Conservation (phyloP, 2,797 vertebrate genomes). For the Sebastes jordani region DNA sequence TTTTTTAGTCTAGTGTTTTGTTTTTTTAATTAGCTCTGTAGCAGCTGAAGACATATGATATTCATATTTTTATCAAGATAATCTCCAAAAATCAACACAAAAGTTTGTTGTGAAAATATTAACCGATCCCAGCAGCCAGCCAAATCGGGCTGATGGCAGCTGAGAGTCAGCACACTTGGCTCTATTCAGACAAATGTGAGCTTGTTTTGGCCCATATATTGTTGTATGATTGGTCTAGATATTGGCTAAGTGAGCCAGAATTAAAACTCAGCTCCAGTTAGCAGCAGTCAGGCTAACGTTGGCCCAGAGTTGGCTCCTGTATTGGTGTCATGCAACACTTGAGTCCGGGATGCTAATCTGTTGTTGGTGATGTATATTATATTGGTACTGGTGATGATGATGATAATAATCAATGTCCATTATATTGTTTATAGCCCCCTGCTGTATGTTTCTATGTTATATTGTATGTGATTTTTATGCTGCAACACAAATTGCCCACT, state of each 20-base stretch:
- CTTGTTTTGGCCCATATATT: neutral
- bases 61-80: neutral
- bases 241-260: neutral
- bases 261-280: neutral
- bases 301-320: neutral
- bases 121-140: neutral
- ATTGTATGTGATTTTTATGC: too few relatives aligned
- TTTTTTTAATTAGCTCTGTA: neutral
- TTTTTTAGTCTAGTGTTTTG: neutral
- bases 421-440: too few relatives aligned
- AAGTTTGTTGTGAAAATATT: neutral
- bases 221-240: neutral
- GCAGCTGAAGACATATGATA: neutral
- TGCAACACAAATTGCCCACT: too few relatives aligned
- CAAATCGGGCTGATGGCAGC: too few relatives aligned
- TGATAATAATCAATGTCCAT: too few relatives aligned
- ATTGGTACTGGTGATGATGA: too few relatives aligned
- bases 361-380: neutral
- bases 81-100: neutral
- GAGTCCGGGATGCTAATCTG: neutral
- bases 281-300: neutral
- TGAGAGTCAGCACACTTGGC: too few relatives aligned
- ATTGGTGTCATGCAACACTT: neutral
- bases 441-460: too few relatives aligned
- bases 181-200: neutral